phyloP scores from a whole-genome alignment of 2,797 vertebrate species.

The Microhierax caerulescens region DNA sequence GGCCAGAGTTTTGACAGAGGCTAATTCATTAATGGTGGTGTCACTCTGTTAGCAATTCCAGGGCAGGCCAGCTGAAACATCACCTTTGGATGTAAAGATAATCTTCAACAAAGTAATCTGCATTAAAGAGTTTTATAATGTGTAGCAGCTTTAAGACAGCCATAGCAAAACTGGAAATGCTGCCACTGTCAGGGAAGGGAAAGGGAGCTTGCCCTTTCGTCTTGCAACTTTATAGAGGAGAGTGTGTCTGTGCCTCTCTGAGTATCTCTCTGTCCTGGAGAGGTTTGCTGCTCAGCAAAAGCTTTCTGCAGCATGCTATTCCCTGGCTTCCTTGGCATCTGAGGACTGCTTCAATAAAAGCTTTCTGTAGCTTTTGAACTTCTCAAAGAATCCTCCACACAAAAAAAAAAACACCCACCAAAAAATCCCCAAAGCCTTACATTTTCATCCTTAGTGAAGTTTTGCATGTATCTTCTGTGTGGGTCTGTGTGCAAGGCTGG shows the following conservation, averaged over 20 bases:
- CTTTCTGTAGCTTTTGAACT: not conserved
- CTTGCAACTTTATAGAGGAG: not conserved
- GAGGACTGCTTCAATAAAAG: not conserved
- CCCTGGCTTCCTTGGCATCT: not conserved
- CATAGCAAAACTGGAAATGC: not conserved
- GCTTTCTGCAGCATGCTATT: not conserved
- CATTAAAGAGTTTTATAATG: not conserved
- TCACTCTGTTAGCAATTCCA: not conserved
- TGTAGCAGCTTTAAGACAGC: not conserved
- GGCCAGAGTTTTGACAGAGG: not conserved
- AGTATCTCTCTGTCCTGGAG: not conserved
- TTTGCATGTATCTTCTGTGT: not conserved
- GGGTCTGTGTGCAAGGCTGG: not conserved
- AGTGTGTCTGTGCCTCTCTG: not conserved
- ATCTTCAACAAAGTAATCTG: not conserved
- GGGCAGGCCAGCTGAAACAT: not conserved
- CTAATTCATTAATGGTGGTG: slow-evolving; percentile 35
- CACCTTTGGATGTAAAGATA: not conserved
- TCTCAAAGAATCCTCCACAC: not conserved
- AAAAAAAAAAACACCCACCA: not conserved
- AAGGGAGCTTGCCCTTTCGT: not conserved
- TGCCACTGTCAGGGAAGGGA: not conserved
- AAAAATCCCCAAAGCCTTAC: not conserved
- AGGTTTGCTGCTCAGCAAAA: not conserved
- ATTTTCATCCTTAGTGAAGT: not conserved